A percentile compares a stretch with the other conserved stretches of the same genome.
These are phyloP conservation scores for Beris chalybata DNA, from an alignment of 2,888 invertebrate species.

Conservation along the genomic window DNA sequence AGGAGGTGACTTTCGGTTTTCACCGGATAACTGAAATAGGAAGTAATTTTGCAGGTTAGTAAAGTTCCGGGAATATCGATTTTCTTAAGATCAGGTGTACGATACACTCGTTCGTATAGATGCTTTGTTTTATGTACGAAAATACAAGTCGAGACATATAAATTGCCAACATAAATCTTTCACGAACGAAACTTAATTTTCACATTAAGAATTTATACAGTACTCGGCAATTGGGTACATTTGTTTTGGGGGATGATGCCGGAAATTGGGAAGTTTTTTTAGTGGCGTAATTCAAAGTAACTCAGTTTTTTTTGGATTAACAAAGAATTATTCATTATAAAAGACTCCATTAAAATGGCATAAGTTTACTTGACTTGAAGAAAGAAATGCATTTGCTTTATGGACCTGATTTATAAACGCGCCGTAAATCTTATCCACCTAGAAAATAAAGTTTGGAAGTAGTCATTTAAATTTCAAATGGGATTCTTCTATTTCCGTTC, in stretches of 20 bases:
- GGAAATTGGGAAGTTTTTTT: neutral
- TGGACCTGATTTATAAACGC: no score
- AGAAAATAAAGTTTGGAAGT: no score
- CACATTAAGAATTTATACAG: slow-evolving; percentile 18
- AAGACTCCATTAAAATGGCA: no score
- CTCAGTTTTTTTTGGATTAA: neutral
- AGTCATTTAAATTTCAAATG: no score
- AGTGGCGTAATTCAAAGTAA: neutral
- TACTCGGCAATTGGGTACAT: neutral
- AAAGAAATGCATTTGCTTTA: no score
- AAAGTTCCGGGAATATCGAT: slow-evolving; percentile 14
- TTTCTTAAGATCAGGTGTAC: slow-evolving; percentile 11
- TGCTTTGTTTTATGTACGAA: neutral
- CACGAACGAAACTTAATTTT: slow-evolving; percentile 8
- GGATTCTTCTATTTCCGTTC: no score
- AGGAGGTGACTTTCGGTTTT: no score
- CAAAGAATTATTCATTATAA: neutral
- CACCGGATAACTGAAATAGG: no score
- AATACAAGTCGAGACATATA: neutral
- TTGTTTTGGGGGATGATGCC: neutral
- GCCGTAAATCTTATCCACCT: no score
- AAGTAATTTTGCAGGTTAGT: no score
- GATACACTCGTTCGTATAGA: neutral
- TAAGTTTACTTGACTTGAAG: no score
- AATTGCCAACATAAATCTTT: slow-evolving; percentile 21